Percentiles rank a stretch among this genome's conserved stretches.
Evolutionary conservation across 2,113 vertebrate species (phyloP).

Genomic region (Patagioenas fasciata): DNA sequence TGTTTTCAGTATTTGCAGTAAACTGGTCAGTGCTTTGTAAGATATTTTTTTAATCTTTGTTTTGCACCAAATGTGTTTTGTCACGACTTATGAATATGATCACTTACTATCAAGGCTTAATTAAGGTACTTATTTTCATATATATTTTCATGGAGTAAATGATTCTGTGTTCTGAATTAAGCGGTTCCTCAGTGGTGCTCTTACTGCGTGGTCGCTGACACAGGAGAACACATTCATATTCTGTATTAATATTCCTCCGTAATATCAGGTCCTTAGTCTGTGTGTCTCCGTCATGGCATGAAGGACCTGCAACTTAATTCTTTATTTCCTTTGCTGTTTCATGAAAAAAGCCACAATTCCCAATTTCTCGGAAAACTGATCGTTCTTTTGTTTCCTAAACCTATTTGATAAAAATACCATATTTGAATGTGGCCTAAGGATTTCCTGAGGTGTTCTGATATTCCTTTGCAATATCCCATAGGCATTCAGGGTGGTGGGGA

Average conservation of each 20-base stretch:
- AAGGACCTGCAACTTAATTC: neutral
- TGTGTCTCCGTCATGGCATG: neutral
- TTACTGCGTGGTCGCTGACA: neutral
- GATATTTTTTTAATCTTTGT: neutral
- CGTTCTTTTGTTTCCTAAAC: neutral
- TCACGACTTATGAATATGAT: neutral
- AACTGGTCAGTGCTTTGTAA: neutral
- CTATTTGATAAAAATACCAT: neutral
- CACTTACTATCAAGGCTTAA: neutral
- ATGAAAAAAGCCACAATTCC: neutral
- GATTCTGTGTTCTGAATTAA: neutral
- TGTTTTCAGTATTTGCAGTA: neutral
- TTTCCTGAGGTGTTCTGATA: neutral
- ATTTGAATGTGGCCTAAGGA: neutral
- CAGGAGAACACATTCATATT: accelerated
- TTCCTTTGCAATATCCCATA: accelerated
- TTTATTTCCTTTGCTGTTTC: neutral
- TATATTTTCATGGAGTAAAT: neutral
- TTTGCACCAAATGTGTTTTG: neutral
- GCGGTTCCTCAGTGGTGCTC: neutral
- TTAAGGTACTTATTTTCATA: neutral
- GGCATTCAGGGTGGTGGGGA: accelerated
- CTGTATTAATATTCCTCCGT: neutral
- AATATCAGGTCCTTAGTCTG: accelerated
- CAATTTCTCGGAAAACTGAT: neutral